Evolutionary conservation across 2,797 vertebrate genomes (phyloP).

Genomic region (Manis crassicaudata): DNA sequence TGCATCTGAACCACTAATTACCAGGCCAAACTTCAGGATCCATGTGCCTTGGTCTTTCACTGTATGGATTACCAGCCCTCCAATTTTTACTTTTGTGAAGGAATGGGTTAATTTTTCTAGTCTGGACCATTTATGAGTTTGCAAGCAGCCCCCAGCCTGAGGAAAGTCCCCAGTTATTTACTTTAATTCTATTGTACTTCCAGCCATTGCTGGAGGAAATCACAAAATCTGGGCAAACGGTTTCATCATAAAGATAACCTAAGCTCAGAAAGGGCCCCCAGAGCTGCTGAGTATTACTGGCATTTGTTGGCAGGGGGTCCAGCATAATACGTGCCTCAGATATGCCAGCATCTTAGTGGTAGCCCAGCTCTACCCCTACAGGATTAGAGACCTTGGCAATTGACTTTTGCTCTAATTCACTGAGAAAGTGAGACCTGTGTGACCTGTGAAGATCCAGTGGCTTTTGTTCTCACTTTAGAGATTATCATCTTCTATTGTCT

Average conservation of each 20-base stretch:
- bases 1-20: background rate
- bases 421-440: background rate
- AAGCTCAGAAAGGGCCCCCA: background rate
- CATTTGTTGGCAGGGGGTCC: background rate
- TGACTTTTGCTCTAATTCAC: background rate
- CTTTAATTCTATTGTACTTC: background rate
- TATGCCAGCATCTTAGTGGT: background rate
- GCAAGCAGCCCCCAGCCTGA: background rate
- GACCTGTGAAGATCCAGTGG: background rate
- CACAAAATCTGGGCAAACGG: background rate
- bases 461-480: background rate
- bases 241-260: background rate
- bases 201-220: conserved; percentile 26
- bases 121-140: background rate
- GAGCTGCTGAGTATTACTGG: background rate
- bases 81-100: background rate
- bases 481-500: background rate
- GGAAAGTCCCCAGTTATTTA: background rate
- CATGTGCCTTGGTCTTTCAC: background rate
- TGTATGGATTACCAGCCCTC: background rate
- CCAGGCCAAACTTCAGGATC: background rate
- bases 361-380: background rate
- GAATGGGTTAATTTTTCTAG: background rate
- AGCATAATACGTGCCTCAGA: background rate
- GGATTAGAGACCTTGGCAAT: background rate